Evolutionary conservation across 2,113 vertebrate species (phyloP), one percentile per base, ranked within the genome.

Genomic region (Nothoprocta pentlandii): DNA sequence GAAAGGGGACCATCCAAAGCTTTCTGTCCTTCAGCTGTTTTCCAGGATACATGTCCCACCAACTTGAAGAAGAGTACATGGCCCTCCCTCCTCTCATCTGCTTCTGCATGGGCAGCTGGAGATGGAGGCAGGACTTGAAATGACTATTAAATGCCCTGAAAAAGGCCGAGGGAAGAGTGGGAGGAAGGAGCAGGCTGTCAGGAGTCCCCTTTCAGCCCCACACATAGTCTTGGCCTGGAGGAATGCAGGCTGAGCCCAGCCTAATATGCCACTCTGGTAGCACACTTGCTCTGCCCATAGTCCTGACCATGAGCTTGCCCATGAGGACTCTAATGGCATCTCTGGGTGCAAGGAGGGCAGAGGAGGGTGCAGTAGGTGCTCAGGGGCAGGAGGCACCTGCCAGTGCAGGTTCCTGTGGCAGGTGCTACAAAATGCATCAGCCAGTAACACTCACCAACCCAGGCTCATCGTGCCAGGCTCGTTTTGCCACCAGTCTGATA

Each of bases 361-460:
- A 85, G n/a, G 9, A 58, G 34, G 26, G 32, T 16, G 11, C 41
- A 0, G 0, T 13, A 30, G 49, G 42, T 64, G 30, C 28, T 30
- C 51, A 12, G 0, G 2, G 28, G 34, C 88, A 89, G 26, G 10
- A 82, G 44, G 26, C 19, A 10, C 6, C 64, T 4, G 8, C 34
- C 12, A 5, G 20, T 0, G 0, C 17, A 2, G 10, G 16, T 26
- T 32, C 25, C 53, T 71, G 53, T 28, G 36, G 22, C 3, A 6
- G 4, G 32, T 78, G 32, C 39, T 78, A 21, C 54, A 44, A 6
- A 23, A 15, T 23, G 22, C 42, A 21, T 58, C 61, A 36, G 47
- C 51, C 81, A 62, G 46, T 63, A 22, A 62, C 22, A 32, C 41
- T 32, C 53, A 20, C 3, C 28, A 53, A 30, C 36, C 17, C 1